A percentile compares a stretch with the other conserved stretches of the same genome.
These are phyloP conservation scores for Anolis sagrei DNA, from an alignment of 2,113 vertebrate genomes.

Conservation along the genomic window DNA sequence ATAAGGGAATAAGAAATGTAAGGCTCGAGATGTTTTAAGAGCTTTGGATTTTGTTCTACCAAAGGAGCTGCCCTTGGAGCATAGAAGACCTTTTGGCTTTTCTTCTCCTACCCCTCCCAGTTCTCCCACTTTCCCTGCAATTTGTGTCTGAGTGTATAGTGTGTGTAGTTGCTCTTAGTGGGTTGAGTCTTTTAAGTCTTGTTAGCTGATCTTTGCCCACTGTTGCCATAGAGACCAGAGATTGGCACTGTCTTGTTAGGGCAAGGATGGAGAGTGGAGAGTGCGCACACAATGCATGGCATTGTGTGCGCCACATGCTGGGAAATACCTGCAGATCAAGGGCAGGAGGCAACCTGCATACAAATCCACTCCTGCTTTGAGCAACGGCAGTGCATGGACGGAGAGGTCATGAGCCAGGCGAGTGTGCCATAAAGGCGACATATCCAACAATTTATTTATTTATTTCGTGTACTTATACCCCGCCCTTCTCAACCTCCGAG, in stretches of 20 bases:
- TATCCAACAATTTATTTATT: no score
- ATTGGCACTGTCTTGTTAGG: neutral
- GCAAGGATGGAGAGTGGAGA: neutral
- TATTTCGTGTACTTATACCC: no score
- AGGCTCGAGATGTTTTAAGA: no score
- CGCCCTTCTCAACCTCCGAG: no score
- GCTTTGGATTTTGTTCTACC: neutral
- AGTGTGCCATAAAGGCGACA: no score
- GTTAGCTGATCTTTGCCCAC: slow-evolving; percentile 20
- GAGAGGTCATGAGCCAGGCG: no score
- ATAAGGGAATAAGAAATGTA: neutral
- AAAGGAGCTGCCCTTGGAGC: neutral
- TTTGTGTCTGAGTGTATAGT: slow-evolving; percentile 6
- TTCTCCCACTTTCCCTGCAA: neutral
- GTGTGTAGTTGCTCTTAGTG: neutral
- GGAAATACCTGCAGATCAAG: neutral
- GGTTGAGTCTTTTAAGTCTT: slow-evolving; percentile 11
- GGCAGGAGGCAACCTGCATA: no score
- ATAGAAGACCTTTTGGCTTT: neutral
- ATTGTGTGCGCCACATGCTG: no score
- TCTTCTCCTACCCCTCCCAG: neutral
- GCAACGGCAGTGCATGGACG: no score
- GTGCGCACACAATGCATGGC: neutral
- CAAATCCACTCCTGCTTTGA: neutral
- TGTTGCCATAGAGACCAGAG: slow-evolving; percentile 25